Base-by-base conservation (phyloP, 2,797 vertebrate genomes). In the Babyrousa celebensis region DNA sequence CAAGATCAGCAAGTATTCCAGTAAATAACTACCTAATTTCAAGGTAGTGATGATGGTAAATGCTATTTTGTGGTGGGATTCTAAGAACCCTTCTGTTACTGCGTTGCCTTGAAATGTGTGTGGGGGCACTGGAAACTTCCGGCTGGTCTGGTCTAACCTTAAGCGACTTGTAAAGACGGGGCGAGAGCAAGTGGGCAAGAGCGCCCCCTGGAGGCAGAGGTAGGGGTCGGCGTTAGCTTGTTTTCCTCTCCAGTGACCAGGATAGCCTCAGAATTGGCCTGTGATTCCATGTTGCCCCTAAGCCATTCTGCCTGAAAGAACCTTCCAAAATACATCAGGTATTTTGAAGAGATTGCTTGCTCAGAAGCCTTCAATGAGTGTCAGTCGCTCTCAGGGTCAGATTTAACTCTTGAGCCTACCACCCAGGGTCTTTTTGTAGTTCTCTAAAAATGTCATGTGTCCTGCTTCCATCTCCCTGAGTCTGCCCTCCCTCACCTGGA, bases 161-260 rank as follows among this genome's bases (percentile, higher is more conserved):
- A 2, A 21, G n/a, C 78, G 67, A 0, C 70, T 58, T 27, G 1
- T 72, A 18, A 77, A 71, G 79, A 60, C 52, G 78, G 40, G 58
- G 10, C 4, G 10, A 21, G 18, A 32, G 43, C 20, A n/a, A 40
- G 43, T 25, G 40, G 40, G 74, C 25, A 12, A 60, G 40, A 83
- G 16, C 20, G 1, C 15, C 54, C 56, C 1, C 17, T 32, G 25
- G 58, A 36, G 11, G 25, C 1, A 3, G 2, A 25, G 12, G 18
- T 3, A 36, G n/a, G 43, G 11, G 6, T 40, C 60, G 70, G n/a
- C 77, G 40, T 60, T 43, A 5, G 25, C 54, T 85, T 6, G 0
- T 70, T 27, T 32, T 54, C 36, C 52, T 89, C 32, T 40, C 9
- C 0, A 17, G 1, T 43, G 71, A 85, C 43, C 68, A 5, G 1